Evolutionary conservation across 2,113 vertebrate genomes (phyloP).

Genomic region (Silurus glanis): DNA sequence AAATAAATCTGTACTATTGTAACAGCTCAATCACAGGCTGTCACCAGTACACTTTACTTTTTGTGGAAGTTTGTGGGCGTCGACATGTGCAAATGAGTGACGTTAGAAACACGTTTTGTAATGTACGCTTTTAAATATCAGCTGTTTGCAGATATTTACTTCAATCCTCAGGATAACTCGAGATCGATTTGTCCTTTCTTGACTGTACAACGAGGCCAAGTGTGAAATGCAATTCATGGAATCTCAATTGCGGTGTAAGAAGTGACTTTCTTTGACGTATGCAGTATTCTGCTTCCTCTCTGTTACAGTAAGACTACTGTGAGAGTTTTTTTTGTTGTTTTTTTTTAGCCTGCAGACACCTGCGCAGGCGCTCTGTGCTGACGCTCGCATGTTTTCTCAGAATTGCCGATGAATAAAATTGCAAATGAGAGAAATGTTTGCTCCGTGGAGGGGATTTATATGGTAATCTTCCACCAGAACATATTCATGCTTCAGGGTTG

Average conservation of each 20-base stretch:
- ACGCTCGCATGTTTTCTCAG: neutral
- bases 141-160: no score
- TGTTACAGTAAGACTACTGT: neutral
- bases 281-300: neutral
- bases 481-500: neutral
- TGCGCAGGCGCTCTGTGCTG: neutral
- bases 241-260: neutral
- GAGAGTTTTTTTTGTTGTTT: neutral
- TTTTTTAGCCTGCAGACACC: neutral
- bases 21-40: no score
- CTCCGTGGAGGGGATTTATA: neutral
- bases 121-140: no score
- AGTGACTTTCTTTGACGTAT: neutral
- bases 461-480: neutral
- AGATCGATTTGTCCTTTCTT: no score
- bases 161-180: no score
- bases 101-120: no score
- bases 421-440: neutral
- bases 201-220: neutral
- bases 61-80: no score
- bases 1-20: no score
- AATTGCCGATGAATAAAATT: conserved; percentile 1
- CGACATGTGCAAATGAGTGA: no score
- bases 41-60: no score
- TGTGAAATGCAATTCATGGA: neutral